Base-by-base conservation (phyloP, 1,140 invertebrate genomes). In the Amyelois transitella region DNA sequence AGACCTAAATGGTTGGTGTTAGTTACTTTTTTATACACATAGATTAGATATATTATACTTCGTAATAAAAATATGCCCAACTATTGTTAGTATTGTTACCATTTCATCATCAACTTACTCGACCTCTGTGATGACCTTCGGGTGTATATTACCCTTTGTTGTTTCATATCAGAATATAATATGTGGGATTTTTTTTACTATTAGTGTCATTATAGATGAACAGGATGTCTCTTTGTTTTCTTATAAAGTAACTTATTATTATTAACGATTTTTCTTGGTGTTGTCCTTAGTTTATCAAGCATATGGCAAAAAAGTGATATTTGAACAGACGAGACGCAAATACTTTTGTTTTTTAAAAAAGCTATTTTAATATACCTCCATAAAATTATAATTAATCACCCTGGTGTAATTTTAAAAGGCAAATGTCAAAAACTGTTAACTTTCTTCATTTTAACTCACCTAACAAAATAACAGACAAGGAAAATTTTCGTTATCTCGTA, bases 101-200 rank as follows among this genome's bases (percentile, higher is more conserved):
- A 53, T 58, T 58, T 58, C 56, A 52, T 53, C 51, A 58, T 51
- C 51, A 20, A 43, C 19, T 45, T n/a, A n/a, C n/a, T 8, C 43
- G 51, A 28, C 51, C 56, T 52, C 21, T 21, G 38, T 8, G 2
- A 6, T 17, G 56, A 48, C 56, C 51, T 58, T 53, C 43, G 50
- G 24, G 6, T 50, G 32, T 50, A 49, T 24, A 48, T 38, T 58
- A 53, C 43, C 18, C 56, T 52, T 58, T 58, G 56, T 58, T 58
- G 52, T 58, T 53, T 52, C 38, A 58, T 48, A 53, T 58, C 50
- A 53, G 53, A 58, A 53, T 14, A 14, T 18, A 28, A 28, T 57
- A 45, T 53, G 56, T 58, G 56, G 52, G 48, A 7, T 44, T 58
- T 53, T 44, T 58, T 53, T 50, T 51, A 25, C 48, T 49, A 58